Evolutionary conservation across 2,797 vertebrate genomes (phyloP), one percentile per base, ranked within the genome.

Genomic region (Diglossa cyanea): DNA sequence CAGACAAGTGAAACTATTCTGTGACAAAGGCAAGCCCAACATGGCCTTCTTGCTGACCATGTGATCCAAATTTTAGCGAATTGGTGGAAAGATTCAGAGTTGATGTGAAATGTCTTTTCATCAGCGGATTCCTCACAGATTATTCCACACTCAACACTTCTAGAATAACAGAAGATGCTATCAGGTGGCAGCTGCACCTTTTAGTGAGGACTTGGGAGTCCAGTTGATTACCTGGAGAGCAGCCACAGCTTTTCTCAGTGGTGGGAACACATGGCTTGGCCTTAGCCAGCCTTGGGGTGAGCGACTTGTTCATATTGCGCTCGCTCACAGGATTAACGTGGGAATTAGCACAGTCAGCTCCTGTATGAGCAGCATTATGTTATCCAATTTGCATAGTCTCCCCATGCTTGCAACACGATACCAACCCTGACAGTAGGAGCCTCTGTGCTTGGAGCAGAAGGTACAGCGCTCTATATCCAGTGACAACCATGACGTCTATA

Each of bases 401-500:
- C 67, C 60, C 81, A 70, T 85, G 88, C 83, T 93, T 37, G 0
- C 90, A 82, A 75, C 80, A 92, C 0, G 72, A 95, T 82, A 67
- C 60, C 83, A 89, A 6, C 68, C 35, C 84, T 83, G 92, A 96
- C 93, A 95, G 95, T 89, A 92, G 70, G 30, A 88, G 74, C 37
- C 83, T 50, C 39, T 48, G 91, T 83, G 75, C 68, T 81, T 48
- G 87, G 62, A 93, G 90, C 72, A 95, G 85, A 92, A 96, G 90
- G 80, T 96, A 86, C 70, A 91, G 86, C 11, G 0, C 39, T 95
- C 89, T 97, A 97, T 97, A 91, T 89, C 92, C 93, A 91, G 68
- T 97, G 97, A 97, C 97, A 97, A 96, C 96, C 97, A 93, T 97
- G 96, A 97, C 90, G 60, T 94, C 90, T 95, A 45, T 84, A 95